Conservation (phyloP, 1,140 invertebrate species). For the Megathymus violae region DNA sequence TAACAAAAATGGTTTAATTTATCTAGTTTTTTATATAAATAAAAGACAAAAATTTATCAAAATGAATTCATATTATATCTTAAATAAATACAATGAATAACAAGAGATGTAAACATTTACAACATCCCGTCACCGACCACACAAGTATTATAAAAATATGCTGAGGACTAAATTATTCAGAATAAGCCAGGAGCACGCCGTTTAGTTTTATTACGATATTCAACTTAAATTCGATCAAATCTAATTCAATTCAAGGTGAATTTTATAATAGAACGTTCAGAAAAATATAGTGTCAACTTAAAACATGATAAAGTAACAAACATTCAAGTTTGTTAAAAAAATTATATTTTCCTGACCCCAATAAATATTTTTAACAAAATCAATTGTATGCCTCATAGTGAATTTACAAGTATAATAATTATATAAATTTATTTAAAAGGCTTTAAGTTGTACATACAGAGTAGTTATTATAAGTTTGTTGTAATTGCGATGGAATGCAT, state of each 20-base stretch:
- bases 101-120: conserved; percentile 65
- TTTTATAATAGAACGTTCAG: too few species aligned
- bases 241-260: too few species aligned
- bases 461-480: conserved; percentile 13
- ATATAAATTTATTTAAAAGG: conserved; percentile 23
- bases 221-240: too few species aligned
- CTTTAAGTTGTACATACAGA: conserved; percentile 13
- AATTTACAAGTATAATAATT: conserved; percentile 8
- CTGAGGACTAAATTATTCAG: not conserved
- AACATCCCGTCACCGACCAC: conserved; percentile 65
- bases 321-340: too few species aligned
- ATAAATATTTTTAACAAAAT: conserved; percentile 1
- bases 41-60: conserved; percentile 38
- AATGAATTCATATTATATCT: conserved; percentile 74
- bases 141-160: conserved; percentile 43
- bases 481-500: conserved; percentile 41
- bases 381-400: not conserved
- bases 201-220: too few species aligned
- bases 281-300: too few species aligned
- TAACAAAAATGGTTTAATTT: too few species aligned
- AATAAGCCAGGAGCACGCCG: not conserved
- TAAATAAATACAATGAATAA: conserved; percentile 74
- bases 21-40: not conserved
- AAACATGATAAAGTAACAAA: too few species aligned
- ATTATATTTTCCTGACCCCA: conserved; percentile 7